Conservation (phyloP, 2,888 invertebrate species). For the Bombylius discolor region DNA sequence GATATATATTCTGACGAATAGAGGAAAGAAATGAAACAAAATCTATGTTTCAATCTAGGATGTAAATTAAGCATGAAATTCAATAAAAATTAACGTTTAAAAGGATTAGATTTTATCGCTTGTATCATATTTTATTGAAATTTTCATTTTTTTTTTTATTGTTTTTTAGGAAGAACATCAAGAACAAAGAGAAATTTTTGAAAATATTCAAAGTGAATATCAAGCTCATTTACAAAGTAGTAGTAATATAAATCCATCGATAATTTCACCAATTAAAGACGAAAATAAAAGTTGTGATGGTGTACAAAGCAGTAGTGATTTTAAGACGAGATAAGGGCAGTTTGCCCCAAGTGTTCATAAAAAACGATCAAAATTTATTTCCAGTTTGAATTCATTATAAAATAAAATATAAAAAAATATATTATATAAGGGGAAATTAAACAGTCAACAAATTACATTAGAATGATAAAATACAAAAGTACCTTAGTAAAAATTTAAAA, state of each 20-base stretch:
- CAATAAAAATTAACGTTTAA: too few species aligned
- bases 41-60: too few species aligned
- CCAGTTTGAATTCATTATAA: neutral
- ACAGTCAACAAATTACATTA: too few species aligned
- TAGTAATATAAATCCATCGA: neutral
- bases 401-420: neutral
- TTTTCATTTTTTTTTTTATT: too few species aligned
- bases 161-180: conserved; percentile 31
- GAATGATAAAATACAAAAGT: too few species aligned
- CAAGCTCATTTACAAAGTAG: conserved; percentile 25
- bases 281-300: neutral
- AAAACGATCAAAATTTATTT: neutral
- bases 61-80: too few species aligned
- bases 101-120: too few species aligned
- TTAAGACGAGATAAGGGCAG: conserved; percentile 13
- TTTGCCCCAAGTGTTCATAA: conserved; percentile 11
- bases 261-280: neutral
- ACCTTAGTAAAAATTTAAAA: too few species aligned
- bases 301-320: neutral
- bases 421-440: too few species aligned
- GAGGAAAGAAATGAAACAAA: too few species aligned
- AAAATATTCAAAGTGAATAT: conserved; percentile 31
- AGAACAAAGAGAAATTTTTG: conserved; percentile 31
- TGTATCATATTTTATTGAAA: too few species aligned
- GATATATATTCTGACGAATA: too few species aligned